Evolutionary conservation across 2,888 invertebrate genomes (phyloP).

Genomic region (Caenorhabditis virilis): DNA sequence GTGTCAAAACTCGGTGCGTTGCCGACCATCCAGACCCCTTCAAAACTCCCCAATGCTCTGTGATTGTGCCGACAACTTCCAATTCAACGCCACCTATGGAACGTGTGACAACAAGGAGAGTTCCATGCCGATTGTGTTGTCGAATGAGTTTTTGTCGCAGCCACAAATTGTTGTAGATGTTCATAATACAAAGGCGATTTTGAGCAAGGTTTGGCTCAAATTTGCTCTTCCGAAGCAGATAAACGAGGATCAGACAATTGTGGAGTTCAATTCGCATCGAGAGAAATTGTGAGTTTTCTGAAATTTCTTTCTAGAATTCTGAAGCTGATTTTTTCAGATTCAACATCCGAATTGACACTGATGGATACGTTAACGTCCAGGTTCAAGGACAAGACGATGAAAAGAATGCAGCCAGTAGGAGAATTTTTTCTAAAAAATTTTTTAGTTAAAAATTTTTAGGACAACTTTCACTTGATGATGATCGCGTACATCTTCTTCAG

Average conservation of each 20-base stretch:
- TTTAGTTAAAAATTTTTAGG: conserved; percentile 7
- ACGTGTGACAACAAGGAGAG: conserved; percentile 22
- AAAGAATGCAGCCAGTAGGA: conserved; percentile 15
- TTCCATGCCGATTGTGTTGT: conserved; percentile 32
- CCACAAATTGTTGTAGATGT: conserved; percentile 38
- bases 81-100: conserved; percentile 33
- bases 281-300: conserved; percentile 32
- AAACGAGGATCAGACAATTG: conserved; percentile 25
- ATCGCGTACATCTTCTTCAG: conserved; percentile 42
- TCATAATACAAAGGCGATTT: conserved; percentile 34
- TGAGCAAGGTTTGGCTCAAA: conserved; percentile 46
- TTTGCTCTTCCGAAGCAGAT: conserved; percentile 37
- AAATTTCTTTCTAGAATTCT: neutral
- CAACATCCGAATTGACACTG: conserved; percentile 34
- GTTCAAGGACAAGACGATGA: conserved; percentile 37
- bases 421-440: conserved; percentile 9
- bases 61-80: conserved; percentile 42
- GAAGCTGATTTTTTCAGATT: conserved; percentile 36
- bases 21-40: conserved; percentile 25
- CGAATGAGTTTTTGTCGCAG: conserved; percentile 30
- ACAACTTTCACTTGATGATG: conserved; percentile 33
- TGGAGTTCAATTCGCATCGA: conserved; percentile 48
- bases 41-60: conserved; percentile 26
- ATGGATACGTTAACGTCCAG: conserved; percentile 34
- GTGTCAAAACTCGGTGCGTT: conserved; percentile 29